Evolutionary conservation across 1,140 invertebrate genomes (phyloP).

Genomic region (Notospermus geniculatus): DNA sequence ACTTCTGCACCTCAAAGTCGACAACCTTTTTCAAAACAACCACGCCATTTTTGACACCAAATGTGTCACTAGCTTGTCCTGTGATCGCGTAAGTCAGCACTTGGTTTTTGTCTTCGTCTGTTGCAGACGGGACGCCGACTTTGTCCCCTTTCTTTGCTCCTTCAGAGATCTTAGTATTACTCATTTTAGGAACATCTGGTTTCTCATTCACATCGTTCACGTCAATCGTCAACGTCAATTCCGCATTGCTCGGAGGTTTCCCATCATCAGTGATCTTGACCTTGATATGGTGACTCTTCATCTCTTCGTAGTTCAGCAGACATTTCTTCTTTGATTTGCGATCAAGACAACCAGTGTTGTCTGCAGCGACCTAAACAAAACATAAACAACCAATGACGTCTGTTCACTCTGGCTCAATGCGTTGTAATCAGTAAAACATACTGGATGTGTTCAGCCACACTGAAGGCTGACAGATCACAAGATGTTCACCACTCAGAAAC

Average conservation of each 20-base stretch:
- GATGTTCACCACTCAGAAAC: too few species aligned
- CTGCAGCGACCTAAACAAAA: constrained; percentile 11
- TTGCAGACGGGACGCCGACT: constrained; percentile 18
- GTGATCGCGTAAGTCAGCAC: constrained; percentile 16
- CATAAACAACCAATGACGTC: too few species aligned
- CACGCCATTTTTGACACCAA: constrained; percentile 15
- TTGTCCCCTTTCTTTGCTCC: constrained; percentile 11
- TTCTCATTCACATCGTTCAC: constrained; percentile 31
- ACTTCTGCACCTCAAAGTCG: constrained; percentile 24
- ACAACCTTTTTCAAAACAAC: constrained; percentile 18
- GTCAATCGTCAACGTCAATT: constrained; percentile 17
- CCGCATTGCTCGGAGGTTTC: constrained; percentile 14
- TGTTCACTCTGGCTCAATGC: too few species aligned
- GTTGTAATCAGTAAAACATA: too few species aligned
- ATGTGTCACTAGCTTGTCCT: constrained; percentile 9
- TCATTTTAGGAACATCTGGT: constrained; percentile 17
- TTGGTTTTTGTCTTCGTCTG: constrained; percentile 27
- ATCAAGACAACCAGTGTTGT: constrained; percentile 18
- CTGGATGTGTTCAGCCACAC: too few species aligned
- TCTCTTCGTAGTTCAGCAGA: constrained; percentile 28
- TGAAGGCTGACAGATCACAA: too few species aligned
- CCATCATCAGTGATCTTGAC: constrained; percentile 32
- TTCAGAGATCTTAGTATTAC: constrained; percentile 19
- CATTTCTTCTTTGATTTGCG: constrained; percentile 12
- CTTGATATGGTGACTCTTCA: constrained; percentile 16